Percentiles rank a stretch among this genome's conserved stretches.
These are phyloP conservation scores for Odontophorus gujanensis DNA, from an alignment of 2,113 vertebrate species.

Conservation along the genomic window DNA sequence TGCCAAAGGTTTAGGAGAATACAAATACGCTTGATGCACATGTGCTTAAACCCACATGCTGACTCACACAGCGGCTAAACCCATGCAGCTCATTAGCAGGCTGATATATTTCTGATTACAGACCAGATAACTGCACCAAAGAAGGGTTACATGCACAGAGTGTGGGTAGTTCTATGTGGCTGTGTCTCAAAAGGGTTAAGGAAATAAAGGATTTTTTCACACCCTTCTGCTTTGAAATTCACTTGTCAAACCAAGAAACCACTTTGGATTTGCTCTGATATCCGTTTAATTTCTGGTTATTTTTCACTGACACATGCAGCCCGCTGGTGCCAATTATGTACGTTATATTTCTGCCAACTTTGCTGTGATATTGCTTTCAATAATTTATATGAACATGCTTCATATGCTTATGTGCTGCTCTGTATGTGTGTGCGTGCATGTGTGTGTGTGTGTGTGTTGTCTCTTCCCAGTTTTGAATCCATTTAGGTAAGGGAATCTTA, in stretches of 20 bases:
- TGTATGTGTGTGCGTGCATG: not conserved
- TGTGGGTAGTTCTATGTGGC: not conserved
- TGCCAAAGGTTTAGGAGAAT: not conserved
- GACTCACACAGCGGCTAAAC: not conserved
- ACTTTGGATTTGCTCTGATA: not conserved
- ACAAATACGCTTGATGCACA: not conserved
- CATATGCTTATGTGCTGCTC: not conserved
- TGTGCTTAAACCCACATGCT: not conserved
- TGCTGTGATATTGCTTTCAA: constrained; percentile 11
- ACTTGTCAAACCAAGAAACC: constrained; percentile 1
- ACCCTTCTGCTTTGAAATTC: not conserved
- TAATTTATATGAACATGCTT: constrained; percentile 25
- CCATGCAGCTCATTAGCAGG: not conserved
- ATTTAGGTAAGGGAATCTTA: not conserved
- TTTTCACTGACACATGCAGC: not conserved
- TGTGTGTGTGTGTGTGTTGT: not conserved
- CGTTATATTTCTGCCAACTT: constrained; percentile 15
- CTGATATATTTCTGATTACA: not conserved
- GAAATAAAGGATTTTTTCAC: not conserved
- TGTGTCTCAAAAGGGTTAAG: not conserved
- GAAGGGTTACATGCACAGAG: not conserved
- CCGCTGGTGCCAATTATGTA: not conserved
- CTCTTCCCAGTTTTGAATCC: not conserved
- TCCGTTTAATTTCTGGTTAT: not conserved
- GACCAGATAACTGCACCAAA: not conserved